These are phyloP conservation scores for Hydrotaea diabolus DNA, from an alignment of 2,888 invertebrate species.

Conservation along the genomic window DNA sequence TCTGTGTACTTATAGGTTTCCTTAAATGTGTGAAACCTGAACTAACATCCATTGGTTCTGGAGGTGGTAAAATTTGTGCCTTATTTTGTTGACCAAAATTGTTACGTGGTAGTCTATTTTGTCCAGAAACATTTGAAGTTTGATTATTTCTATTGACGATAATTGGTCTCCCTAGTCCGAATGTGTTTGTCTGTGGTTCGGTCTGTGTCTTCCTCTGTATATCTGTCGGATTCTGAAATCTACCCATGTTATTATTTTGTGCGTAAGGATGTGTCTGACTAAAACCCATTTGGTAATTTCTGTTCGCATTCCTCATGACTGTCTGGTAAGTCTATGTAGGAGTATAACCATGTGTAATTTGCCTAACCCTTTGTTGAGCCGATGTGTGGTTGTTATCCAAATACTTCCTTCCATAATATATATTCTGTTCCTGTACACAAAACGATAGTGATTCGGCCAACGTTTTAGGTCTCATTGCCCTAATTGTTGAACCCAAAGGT, in stretches of 20 bases:
- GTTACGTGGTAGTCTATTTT: neutral
- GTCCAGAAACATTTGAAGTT: neutral
- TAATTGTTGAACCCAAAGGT: slow-evolving; percentile 68
- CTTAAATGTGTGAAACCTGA: neutral
- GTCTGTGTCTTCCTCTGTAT: neutral
- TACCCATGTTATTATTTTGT: neutral
- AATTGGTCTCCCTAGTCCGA: neutral
- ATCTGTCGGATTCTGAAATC: neutral
- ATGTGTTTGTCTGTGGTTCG: neutral
- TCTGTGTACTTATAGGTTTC: neutral
- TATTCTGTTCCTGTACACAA: slow-evolving; percentile 32
- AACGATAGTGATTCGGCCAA: slow-evolving; percentile 12
- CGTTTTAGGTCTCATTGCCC: slow-evolving; percentile 14
- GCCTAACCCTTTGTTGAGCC: neutral
- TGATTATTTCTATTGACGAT: neutral
- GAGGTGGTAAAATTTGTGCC: neutral
- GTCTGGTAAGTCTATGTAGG: too few relatives aligned
- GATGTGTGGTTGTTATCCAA: neutral
- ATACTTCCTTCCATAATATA: neutral
- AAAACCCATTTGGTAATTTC: neutral
- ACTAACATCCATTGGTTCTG: neutral
- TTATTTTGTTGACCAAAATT: too few relatives aligned
- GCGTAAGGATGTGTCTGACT: neutral
- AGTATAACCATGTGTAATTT: too few relatives aligned
- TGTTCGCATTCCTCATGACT: too few relatives aligned